Evolutionary conservation across 2,113 vertebrate species (phyloP), one percentile per base, ranked within the genome.

Genomic region (Saccopteryx bilineata): DNA sequence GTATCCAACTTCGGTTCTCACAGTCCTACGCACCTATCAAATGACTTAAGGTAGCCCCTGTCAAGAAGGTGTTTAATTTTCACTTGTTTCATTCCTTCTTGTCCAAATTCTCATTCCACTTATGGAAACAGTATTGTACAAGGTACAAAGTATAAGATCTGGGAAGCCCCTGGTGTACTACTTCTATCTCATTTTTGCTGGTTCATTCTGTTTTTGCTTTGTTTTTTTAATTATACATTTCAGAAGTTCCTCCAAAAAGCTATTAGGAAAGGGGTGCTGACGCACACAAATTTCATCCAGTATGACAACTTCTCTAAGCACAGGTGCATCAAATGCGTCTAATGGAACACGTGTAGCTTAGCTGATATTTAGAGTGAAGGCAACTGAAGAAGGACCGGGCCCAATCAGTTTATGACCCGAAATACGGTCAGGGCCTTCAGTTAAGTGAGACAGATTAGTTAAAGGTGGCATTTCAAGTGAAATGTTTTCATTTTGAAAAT

Each of bases 401-500:
- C 14, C 28, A 61, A 50, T 13, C 61, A 60, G 63, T 75, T 18
- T 71, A 52, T 17, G 4, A 61, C 21, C 17, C 4, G 6, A 54
- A 46, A 11, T 60, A 78, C 1, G 26, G 28, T n/a, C 48, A 39
- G 23, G 52, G 26, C 13, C 50, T 93, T 90, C 33, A 85, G 26
- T 39, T 69, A 54, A 50, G 75, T 86, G 17, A 95, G 14, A 93
- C 5, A 46, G 24, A 9, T 76, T 66, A 76, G 15, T 21, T 88
- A 63, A 79, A 23, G 33, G 23, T 23, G 26, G 15, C 56, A 39
- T 81, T 80, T 87, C 63, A 93, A 66, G 61, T 48, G 90, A 95
- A 93, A 71, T 56, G 46, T 23, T 79, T 79, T 19, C 52, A 69
- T 69, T 87, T 71, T 54, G 24, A 94, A 96, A 94, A 86, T 93